Evolutionary conservation across 2,113 vertebrate genomes (phyloP).

Genomic region (Corythornis madagascariensis): DNA sequence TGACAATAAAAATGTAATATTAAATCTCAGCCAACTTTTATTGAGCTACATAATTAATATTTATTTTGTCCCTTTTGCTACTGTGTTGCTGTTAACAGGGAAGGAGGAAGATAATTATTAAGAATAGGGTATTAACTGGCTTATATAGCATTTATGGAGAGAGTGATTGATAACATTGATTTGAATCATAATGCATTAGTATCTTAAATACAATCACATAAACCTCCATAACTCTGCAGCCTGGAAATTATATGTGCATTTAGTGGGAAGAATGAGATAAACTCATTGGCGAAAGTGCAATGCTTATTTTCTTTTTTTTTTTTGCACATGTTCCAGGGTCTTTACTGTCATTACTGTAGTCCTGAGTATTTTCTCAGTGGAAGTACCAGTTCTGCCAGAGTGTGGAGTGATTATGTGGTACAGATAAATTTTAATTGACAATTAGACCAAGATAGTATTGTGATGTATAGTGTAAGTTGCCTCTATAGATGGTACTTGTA

Average conservation of each 20-base stretch:
- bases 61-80: not conserved
- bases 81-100: not conserved
- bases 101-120: not conserved
- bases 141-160: not conserved
- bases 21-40: not conserved
- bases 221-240: not conserved
- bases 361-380: not conserved
- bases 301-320: not conserved
- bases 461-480: not conserved
- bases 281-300: not conserved
- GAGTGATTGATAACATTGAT: not conserved
- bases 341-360: not conserved
- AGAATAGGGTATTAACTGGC: not conserved
- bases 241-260: not conserved
- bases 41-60: not conserved
- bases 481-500: not conserved
- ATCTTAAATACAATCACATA: not conserved
- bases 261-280: not conserved
- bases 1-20: not conserved
- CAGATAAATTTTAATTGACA: not conserved
- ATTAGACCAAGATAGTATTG: not conserved
- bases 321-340: not conserved
- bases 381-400: not conserved
- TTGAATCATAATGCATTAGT: not conserved
- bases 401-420: not conserved